Percentiles rank a stretch among this genome's conserved stretches.
These are phyloP conservation scores for Corticium candelabrum DNA, from an alignment of 37 sponge, comb jelly and placozoan genomes.

Conservation along the genomic window DNA sequence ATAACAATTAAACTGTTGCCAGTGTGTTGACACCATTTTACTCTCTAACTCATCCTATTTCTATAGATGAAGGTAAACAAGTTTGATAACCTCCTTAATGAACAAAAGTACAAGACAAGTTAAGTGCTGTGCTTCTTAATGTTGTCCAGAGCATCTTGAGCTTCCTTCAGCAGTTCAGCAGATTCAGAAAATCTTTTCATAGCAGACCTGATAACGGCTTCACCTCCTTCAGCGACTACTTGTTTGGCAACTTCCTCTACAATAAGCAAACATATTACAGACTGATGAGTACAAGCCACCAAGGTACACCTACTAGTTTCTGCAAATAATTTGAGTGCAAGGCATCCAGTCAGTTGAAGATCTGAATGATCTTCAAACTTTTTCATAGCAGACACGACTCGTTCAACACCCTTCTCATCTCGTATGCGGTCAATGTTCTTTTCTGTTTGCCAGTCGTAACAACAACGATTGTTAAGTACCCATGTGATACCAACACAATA, in stretches of 20 bases:
- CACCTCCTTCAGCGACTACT: neutral
- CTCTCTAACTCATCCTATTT: no score
- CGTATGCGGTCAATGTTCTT: neutral
- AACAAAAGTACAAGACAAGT: no score
- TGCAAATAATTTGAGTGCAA: neutral
- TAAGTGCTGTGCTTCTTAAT: neutral
- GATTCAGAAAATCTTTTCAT: neutral
- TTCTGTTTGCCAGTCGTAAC: neutral
- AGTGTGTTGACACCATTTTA: no score
- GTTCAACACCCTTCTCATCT: neutral
- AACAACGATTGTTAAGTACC: neutral
- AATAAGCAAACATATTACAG: neutral
- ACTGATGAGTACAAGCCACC: neutral
- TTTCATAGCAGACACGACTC: neutral
- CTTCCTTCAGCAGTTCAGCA: neutral
- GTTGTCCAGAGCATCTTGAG: neutral
- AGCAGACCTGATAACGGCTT: neutral
- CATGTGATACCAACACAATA: neutral
- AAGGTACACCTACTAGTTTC: neutral
- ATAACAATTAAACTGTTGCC: no score
- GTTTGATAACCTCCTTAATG: no score
- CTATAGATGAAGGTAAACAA: no score
- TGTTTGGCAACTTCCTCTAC: neutral
- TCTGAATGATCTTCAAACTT: neutral
- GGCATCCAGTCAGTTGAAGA: neutral